phyloP scores from a whole-genome alignment of 2,113 vertebrate genomes.

The Grammomys dolichurus region DNA sequence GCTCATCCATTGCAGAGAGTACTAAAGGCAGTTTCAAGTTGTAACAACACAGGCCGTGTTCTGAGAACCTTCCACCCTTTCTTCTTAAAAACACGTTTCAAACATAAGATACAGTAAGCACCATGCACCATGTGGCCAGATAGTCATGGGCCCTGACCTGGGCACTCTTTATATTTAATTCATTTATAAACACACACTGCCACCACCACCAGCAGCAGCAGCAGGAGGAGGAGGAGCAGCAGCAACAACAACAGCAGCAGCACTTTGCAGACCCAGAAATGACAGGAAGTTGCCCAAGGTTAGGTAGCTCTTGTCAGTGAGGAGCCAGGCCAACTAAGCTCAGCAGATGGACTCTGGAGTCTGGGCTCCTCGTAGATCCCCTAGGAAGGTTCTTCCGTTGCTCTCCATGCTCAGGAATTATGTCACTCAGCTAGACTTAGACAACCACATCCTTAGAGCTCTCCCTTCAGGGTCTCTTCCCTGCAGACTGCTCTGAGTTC shows the following conservation, averaged over 20 bases:
- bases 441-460: accelerated
- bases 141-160: neutral
- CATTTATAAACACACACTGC: neutral
- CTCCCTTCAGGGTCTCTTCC: neutral
- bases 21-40: too few species aligned
- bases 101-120: too few species aligned
- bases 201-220: neutral
- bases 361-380: neutral
- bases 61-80: too few species aligned
- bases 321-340: neutral
- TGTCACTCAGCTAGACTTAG: neutral
- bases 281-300: neutral
- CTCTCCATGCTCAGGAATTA: accelerated
- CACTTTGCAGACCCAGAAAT: neutral
- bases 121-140: neutral
- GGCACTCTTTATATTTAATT: neutral
- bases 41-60: too few species aligned
- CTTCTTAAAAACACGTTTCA: too few species aligned
- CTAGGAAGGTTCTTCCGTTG: neutral
- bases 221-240: neutral
- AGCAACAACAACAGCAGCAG: neutral
- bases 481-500: neutral
- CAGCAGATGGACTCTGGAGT: neutral
- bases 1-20: too few species aligned
- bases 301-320: neutral